Evolutionary conservation across 2,797 vertebrate genomes (phyloP), one percentile per base, ranked within the genome.

Genomic region (Triplophysa bombifrons): DNA sequence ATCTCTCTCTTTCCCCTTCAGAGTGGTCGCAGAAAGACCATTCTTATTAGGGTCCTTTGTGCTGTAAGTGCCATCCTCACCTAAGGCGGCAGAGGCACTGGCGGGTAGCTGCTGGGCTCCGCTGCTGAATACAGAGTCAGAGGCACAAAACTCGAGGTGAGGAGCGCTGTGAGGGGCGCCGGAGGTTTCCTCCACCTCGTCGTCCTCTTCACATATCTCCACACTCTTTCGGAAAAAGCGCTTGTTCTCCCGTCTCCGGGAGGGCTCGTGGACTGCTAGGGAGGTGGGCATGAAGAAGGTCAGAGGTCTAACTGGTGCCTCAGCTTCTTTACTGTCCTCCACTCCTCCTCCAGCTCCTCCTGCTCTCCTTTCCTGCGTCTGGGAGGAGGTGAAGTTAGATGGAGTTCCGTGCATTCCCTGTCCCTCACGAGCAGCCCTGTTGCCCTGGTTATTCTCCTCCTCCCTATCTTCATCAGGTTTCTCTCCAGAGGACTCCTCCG

Each of bases 151-250:
- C 85, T 92, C 92, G 64, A 91, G 85, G 77, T 90, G 87, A 14
- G 93, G 92, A 68, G 91, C 86, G n/a, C 91, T 91, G 46, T 91
- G 92, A 22, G 91, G 84, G 1, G 89, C 83, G 17, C 86, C 90
- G 0, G 84, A 74, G 27, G 83, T 51, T 67, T 89, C 85, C 11
- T 88, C 91, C 48, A 85, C 84, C 13, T 90, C 91, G 61, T 93
- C 92, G 25, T 95, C 94, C 84, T 94, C 93, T 85, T 96, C 96
- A 10, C 91, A 95, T 84, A 96, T 94, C 88, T 98, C 96, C 82
- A 96, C 91, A 0, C 96, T 98, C 89, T 96, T 96, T 83, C 96
- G 92, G 87, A 97, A 96, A 86, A 97, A 97, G 72, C 96, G 94
- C 77, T 95, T 93, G 84, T 88, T 96, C 88, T 97, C 95, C 16